Base-by-base conservation (phyloP, 53 echinoderm and acorn worm genomes). In the Paelopatides confundens region DNA sequence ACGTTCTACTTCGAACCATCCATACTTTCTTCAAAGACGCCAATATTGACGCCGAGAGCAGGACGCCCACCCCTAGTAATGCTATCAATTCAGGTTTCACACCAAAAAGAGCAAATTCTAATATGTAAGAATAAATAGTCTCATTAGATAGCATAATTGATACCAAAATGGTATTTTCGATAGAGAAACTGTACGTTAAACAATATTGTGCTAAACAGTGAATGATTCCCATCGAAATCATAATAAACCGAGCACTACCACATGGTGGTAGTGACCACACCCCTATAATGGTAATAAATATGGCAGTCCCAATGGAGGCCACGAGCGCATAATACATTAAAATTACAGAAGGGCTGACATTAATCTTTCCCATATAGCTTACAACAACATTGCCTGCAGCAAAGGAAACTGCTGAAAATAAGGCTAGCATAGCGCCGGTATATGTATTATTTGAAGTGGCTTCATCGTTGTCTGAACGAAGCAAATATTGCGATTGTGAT, bases 401-500 rank as follows among this genome's bases (percentile, higher is more conserved):
- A 15, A 21, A 70, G 12, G 23, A 70, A 70, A 70, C 24, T 12
- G 58, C 15, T 58, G 58, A 17, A 23, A 58, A 58, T 0, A 74
- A 74, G 26, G 74, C 74, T 46, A 74, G 7, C 3, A 74, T 39
- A 10, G 74, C 74, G 24, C 74, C 74, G 0, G 39, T 5, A 40
- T 39, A 74, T 74, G 23, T 3, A 7, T 17, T 46, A 14, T 27
- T 13, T 0, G 47, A 27, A 74, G 17, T 24, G 27, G 10, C 4
- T 1, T 5, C 46, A 13, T 46, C 47, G 18, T 27, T 67, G 14
- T 52, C 53, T 7, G 1, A 3, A 27, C 79, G 52, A 52, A 79
- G 52, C 21, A 79, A 53, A 32, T 52, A 79, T 1, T 52, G 79
- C 29, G 79, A 53, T 17, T 54, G 79, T 29, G 79, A 50, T 30